Evolutionary conservation across 2,888 invertebrate species (phyloP), one percentile per base, ranked within the genome.

Genomic region (Horisme vitalbata): DNA sequence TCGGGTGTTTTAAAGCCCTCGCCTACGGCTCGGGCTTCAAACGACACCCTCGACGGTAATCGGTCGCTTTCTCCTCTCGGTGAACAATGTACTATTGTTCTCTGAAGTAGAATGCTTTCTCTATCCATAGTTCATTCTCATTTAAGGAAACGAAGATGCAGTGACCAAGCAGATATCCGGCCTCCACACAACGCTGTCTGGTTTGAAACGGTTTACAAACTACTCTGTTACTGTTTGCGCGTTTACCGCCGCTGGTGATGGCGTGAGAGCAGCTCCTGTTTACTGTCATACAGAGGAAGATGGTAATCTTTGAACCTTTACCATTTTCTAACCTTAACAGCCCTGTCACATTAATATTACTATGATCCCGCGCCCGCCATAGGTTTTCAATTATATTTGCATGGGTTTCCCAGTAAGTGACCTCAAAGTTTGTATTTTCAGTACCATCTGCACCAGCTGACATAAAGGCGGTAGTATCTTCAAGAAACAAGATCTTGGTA

Each of bases 241-340:
- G 5, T 97, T 94, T 80, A 98, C 98, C 0, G 92, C 94, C 23
- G 95, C 95, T 31, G 98, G 98, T 0, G 97, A 98, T 74, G 98
- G 98, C 4, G 94, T 95, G 11, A 91, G 95, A 59, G 96, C 96
- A 52, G 92, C 93, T 8, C 95, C 96, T 0, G 93, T 97, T 34
- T 96, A 93, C 76, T 96, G 97, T 68, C 93, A 95, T 62, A 97
- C 97, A 14, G 94, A 96, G 68, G 96, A 97, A 91, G 97, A 97
- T 81, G 95, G 96, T 96, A 87, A 46, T 32, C 11, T 8, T n/a
- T n/a, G n/a, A n/a, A n/a, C n/a, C n/a, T n/a, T n/a, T n/a, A n/a
- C n/a, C n/a, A n/a, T n/a, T n/a, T n/a, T n/a, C n/a, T n/a, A n/a
- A n/a, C n/a, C n/a, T n/a, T n/a, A n/a, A n/a, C n/a, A n/a, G n/a